phyloP scores from a whole-genome alignment of 2,797 vertebrate genomes.

The Trachops cirrhosus region DNA sequence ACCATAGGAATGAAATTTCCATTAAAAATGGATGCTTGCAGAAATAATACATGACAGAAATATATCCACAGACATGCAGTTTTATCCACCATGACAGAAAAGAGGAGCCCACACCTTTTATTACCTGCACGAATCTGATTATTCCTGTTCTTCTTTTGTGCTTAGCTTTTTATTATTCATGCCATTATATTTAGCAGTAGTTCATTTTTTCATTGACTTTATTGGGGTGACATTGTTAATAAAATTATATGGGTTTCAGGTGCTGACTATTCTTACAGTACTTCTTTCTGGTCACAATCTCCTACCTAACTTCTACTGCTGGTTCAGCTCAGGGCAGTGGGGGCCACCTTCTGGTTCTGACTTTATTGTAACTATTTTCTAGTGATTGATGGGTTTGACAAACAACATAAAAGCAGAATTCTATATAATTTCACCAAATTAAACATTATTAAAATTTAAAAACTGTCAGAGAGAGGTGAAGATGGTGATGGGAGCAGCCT shows the following conservation, averaged over 20 bases:
- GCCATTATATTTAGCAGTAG: not conserved
- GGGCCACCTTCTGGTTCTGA: not conserved
- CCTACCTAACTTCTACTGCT: not conserved
- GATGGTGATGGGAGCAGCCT: not conserved
- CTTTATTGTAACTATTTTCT: not conserved
- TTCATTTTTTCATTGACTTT: not conserved
- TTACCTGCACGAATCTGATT: not conserved
- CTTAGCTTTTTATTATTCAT: not conserved
- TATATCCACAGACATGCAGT: not conserved
- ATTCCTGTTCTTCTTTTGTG: not conserved
- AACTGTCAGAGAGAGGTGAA: not conserved
- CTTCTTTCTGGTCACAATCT: not conserved
- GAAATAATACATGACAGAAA: not conserved
- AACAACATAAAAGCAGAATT: conserved; percentile 31
- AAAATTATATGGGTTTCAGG: not conserved
- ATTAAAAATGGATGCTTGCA: not conserved
- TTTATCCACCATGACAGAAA: not conserved
- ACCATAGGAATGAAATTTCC: not conserved
- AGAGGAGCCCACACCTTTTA: not conserved
- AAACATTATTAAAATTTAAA: not conserved
- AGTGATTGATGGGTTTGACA: not conserved
- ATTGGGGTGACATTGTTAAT: not conserved
- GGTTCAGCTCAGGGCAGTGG: not conserved
- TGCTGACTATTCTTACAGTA: not conserved
- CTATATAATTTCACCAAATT: not conserved